Conservation (phyloP, 2,113 vertebrate genomes). For the Mus spicilegus region DNA sequence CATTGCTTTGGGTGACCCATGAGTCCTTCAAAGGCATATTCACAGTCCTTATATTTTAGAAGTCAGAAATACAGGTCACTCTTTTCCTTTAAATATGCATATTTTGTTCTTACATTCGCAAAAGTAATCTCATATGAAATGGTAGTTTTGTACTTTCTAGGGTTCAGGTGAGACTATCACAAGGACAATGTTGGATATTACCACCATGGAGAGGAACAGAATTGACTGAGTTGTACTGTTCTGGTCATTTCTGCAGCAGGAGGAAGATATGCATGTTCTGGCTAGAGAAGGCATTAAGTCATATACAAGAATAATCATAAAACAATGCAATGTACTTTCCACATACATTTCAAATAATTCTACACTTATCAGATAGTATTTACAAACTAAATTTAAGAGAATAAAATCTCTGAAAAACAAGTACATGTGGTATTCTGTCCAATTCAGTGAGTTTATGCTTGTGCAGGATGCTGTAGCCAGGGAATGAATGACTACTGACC, state of each 20-base stretch:
- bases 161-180: background rate
- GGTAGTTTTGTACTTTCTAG: background rate
- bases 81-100: background rate
- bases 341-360: slow-evolving; percentile 30
- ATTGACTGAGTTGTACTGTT: background rate
- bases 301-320: background rate
- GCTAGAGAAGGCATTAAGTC: background rate
- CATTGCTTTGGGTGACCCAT: background rate
- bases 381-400: slow-evolving; percentile 10
- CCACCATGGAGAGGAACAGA: background rate
- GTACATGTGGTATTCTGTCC: background rate
- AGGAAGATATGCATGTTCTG: background rate
- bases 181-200: background rate
- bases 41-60: background rate
- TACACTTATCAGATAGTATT: slow-evolving; percentile 34
- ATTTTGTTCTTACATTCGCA: background rate
- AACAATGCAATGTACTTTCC: background rate
- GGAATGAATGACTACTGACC: background rate
- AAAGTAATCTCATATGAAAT: background rate
- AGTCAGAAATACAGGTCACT: background rate
- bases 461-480: background rate
- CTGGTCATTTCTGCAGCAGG: background rate
- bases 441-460: slow-evolving; percentile 14
- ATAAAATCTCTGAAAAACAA: background rate
- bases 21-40: background rate